Evolutionary conservation across 2,113 vertebrate genomes (phyloP), one percentile per base, ranked within the genome.

Genomic region (Tragulus kanchil): DNA sequence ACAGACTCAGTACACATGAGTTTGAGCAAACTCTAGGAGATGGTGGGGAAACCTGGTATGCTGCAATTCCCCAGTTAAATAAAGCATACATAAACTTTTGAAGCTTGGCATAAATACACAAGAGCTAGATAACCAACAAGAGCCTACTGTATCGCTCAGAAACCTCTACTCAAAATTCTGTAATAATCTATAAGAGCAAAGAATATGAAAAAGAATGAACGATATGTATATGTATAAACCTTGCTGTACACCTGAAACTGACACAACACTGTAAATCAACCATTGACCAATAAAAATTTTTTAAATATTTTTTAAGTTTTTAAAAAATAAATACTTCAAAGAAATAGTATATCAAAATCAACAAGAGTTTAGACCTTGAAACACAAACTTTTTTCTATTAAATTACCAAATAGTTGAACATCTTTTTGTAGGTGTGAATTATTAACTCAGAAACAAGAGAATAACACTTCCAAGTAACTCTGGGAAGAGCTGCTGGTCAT

Each of bases 401-500:
- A 64, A 36, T 36, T 58, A 92, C 7, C 56, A 17, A 93, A 59
- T 31, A 85, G 73, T 0, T 69, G 45, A 85, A 88, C 71, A 9
- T 10, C 75, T 54, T 92, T 58, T 65, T 79, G 6, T 36, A 79
- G 64, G n/a, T 26, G 61, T 4, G 8, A 84, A 65, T 85, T 56
- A 93, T 54, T 87, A 85, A 95, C 23, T 75, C 59, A 67, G 56
- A 17, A 69, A 84, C 75, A 90, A 87, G 48, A 95, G 26, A 89
- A 25, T 69, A n/a, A 8, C 17, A 75, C 52, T 73, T 82, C 25
- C 59, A 65, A 89, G 16, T 52, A 75, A 52, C 42, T 94, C 67
- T 85, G 31, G 16, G 62, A 84, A 82, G 31, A 95, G 85, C 28
- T 73, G 71, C 56, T 23, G 83, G 59, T 50, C 71, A 21, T 36